Conservation (phyloP, 2,888 invertebrate genomes). For the Gibbula magus region DNA sequence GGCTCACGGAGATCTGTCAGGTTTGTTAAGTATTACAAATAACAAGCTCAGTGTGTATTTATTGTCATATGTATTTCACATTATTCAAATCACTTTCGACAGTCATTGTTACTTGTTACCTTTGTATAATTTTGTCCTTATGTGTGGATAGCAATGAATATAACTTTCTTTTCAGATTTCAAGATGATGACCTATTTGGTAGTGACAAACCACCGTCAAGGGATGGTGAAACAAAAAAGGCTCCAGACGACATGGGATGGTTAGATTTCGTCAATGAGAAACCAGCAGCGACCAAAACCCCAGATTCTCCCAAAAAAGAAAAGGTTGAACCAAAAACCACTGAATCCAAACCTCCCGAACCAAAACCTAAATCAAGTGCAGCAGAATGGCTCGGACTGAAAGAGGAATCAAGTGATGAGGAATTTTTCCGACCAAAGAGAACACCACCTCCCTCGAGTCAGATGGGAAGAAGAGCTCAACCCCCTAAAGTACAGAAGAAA, state of each 20-base stretch:
- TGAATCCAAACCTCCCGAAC: constrained; percentile 9
- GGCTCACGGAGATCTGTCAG: constrained; percentile 87
- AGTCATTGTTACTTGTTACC: too few species aligned
- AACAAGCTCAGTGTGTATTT: neutral
- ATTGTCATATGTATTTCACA: too few species aligned
- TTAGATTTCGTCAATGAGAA: constrained; percentile 49
- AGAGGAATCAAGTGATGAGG: constrained; percentile 76
- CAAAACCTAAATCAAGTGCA: constrained; percentile 50
- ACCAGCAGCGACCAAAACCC: constrained; percentile 28
- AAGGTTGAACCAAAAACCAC: constrained; percentile 3
- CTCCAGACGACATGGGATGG: constrained; percentile 67
- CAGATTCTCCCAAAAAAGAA: neutral
- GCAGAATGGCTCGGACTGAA: constrained; percentile 56
- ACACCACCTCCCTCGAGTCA: constrained; percentile 78
- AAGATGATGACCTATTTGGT: constrained; percentile 77
- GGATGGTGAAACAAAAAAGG: constrained; percentile 42
- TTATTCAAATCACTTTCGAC: too few species aligned
- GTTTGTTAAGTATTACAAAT: constrained; percentile 74
- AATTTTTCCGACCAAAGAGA: constrained; percentile 81
- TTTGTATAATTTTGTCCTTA: too few species aligned
- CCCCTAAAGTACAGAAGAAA: constrained; percentile 29
- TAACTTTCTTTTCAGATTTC: constrained; percentile 55
- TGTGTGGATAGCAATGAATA: too few species aligned
- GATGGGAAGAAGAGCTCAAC: constrained; percentile 25
- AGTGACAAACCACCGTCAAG: constrained; percentile 54